A percentile compares a stretch with the other conserved stretches of the same genome.
Evolutionary conservation across 2,888 invertebrate species (phyloP).

Genomic region (Fabriciana adippe): DNA sequence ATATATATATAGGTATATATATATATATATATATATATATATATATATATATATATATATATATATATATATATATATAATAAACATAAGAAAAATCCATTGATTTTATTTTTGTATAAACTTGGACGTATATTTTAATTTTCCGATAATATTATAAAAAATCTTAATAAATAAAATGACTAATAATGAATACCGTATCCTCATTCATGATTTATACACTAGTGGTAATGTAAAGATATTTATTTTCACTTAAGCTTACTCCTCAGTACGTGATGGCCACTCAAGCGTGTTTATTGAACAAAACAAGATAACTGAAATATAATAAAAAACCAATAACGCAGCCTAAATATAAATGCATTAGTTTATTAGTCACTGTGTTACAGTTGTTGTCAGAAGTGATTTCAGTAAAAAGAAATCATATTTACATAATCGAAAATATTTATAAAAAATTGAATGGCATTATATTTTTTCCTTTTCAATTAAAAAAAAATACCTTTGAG

Average conservation of each 20-base stretch:
- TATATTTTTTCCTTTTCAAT: too few relatives aligned
- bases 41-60: too few relatives aligned
- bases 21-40: too few relatives aligned
- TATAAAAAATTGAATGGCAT: too few relatives aligned
- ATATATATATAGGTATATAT: too few relatives aligned
- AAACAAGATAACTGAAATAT: conserved; percentile 60
- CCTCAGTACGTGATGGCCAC: conserved; percentile 51
- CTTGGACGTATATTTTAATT: not conserved
- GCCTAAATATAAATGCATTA: conserved; percentile 75
- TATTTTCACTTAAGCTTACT: conserved; percentile 43
- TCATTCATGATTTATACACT: conserved; percentile 47
- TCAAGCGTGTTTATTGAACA: conserved; percentile 44
- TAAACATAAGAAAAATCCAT: conserved; percentile 1
- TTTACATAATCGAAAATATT: not conserved
- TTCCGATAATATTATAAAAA: not conserved
- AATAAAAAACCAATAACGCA: conserved; percentile 73
- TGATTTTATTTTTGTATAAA: not conserved
- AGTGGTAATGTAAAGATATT: conserved; percentile 48
- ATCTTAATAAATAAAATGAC: conserved; percentile 6
- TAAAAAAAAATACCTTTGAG: too few relatives aligned
- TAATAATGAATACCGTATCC: conserved; percentile 2
- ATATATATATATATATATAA: too few relatives aligned
- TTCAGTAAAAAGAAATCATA: not conserved
- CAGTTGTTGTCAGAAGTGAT: conserved; percentile 21
- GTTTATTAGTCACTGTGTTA: conserved; percentile 67